A percentile compares a stretch with the other conserved stretches of the same genome.
phyloP scores from a whole-genome alignment of 2,113 vertebrate genomes.

The Phaethornis superciliosus region DNA sequence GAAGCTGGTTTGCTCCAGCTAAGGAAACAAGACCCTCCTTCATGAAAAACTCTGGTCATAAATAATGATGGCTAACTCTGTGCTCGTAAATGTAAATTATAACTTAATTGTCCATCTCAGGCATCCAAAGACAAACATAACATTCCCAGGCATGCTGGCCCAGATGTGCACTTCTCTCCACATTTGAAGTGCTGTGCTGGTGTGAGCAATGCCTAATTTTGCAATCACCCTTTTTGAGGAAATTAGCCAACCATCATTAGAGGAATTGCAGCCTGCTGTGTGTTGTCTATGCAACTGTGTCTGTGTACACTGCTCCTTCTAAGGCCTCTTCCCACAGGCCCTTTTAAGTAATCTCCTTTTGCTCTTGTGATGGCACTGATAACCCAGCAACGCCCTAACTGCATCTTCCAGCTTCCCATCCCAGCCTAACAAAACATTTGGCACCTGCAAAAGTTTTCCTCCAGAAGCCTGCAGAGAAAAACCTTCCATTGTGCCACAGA shows the following conservation, averaged over 20 bases:
- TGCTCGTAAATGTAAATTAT: not conserved
- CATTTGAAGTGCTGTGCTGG: not conserved
- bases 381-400: not conserved
- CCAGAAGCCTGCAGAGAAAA: constrained; percentile 23
- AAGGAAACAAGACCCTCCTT: not conserved
- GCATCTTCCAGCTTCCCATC: not conserved
- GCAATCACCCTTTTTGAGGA: not conserved
- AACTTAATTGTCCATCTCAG: not conserved
- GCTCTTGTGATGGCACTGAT: not conserved
- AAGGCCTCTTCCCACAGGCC: not conserved
- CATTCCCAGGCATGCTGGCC: not conserved
- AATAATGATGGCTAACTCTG: not conserved
- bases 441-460: constrained; percentile 21
- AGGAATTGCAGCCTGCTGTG: not conserved
- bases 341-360: constrained; percentile 11
- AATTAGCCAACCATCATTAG: not conserved
- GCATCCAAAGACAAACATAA: not conserved
- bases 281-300: not conserved
- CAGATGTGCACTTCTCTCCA: not conserved
- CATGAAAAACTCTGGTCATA: not conserved
- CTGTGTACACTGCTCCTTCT: not conserved
- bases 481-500: not conserved
- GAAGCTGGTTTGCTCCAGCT: not conserved
- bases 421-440: not conserved
- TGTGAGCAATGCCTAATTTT: not conserved